phyloP scores from a whole-genome alignment of 2,113 vertebrate genomes.

The Menura novaehollandiae region DNA sequence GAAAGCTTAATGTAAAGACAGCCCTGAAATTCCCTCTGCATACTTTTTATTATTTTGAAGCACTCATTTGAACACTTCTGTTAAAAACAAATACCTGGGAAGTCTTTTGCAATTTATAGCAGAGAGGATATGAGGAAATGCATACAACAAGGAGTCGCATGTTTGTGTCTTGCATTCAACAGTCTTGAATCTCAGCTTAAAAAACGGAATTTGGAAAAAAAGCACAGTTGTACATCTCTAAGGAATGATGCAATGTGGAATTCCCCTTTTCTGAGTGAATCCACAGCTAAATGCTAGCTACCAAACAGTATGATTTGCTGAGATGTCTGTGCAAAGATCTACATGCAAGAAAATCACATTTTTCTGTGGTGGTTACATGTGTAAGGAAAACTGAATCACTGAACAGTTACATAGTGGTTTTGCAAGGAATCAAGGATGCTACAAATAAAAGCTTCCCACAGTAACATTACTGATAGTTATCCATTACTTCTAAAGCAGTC shows the following conservation, averaged over 20 bases:
- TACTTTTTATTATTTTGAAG: neutral
- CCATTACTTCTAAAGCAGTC: neutral
- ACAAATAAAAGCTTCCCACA: neutral
- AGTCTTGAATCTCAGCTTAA: neutral
- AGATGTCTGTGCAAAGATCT: neutral
- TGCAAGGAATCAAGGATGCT: neutral
- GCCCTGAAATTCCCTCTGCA: neutral
- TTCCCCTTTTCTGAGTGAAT: conserved; percentile 15
- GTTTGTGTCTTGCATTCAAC: neutral
- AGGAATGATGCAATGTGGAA: conserved; percentile 25
- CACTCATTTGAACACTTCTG: neutral
- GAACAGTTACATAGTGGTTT: neutral
- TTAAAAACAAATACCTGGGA: neutral
- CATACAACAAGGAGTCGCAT: neutral
- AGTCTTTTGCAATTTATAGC: neutral
- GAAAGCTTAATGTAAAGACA: neutral
- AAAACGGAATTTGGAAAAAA: neutral
- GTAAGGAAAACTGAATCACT: neutral
- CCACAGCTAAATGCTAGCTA: neutral
- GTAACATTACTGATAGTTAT: neutral
- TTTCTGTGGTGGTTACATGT: neutral
- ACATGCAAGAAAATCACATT: neutral
- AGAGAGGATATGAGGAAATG: neutral
- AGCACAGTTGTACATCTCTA: neutral
- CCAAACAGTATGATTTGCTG: neutral